Conservation (phyloP, 2,888 invertebrate genomes). For the Lasioglossum lativentre region DNA sequence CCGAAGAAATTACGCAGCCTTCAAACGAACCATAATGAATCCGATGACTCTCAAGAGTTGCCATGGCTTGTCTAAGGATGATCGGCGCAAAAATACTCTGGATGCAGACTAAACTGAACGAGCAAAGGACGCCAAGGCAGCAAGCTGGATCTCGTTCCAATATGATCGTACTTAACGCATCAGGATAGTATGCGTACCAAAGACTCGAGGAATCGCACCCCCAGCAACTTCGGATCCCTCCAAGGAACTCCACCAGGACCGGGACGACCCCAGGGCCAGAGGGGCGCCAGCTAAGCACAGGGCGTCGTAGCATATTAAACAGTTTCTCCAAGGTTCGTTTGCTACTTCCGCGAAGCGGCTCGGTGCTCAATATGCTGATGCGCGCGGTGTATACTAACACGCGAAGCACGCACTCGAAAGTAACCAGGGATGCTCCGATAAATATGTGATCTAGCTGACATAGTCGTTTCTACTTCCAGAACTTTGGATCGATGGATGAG, state of each 20-base stretch:
- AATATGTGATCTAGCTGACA: neutral
- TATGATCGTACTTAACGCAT: slow-evolving; percentile 47
- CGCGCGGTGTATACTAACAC: neutral
- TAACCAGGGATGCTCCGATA: neutral
- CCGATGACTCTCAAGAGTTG: neutral
- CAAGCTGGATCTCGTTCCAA: slow-evolving; percentile 16
- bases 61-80: neutral
- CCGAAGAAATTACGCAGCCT: neutral
- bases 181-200: slow-evolving; percentile 87
- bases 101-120: slow-evolving; percentile 9
- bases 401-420: neutral
- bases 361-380: slow-evolving; percentile 39
- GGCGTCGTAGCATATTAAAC: slow-evolving; percentile 76
- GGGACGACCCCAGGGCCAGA: slow-evolving; percentile 88
- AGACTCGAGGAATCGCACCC: slow-evolving; percentile 91
- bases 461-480: neutral
- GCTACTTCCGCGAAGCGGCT: slow-evolving; percentile 36
- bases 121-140: neutral
- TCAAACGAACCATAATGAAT: neutral
- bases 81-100: neutral
- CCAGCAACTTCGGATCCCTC: slow-evolving; percentile 90
- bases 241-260: slow-evolving; percentile 91
- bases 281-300: slow-evolving; percentile 83
- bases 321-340: slow-evolving; percentile 77
- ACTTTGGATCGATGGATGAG: neutral